These are phyloP conservation scores for Amyelois transitella DNA, from an alignment of 1,140 invertebrate species.

Conservation along the genomic window DNA sequence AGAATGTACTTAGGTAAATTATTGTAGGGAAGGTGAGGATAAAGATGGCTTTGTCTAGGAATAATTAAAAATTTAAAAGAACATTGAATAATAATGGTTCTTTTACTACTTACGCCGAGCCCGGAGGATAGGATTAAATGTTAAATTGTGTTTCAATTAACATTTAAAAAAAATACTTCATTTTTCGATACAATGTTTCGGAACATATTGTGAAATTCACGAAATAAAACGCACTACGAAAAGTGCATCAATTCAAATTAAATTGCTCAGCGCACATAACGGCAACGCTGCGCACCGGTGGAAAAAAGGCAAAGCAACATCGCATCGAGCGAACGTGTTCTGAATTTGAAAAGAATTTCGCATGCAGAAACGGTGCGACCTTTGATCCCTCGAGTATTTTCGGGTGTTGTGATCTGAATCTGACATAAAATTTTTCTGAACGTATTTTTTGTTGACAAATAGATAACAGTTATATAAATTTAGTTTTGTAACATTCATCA, in stretches of 20 bases:
- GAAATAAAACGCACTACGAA: conserved; percentile 11
- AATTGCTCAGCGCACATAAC: conserved; percentile 7
- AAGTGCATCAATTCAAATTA: conserved; percentile 22
- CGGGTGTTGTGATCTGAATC: not conserved
- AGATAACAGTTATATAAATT: too few species aligned
- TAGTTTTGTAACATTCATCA: too few species aligned
- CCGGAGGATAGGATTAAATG: too few species aligned
- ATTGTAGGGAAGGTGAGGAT: too few species aligned
- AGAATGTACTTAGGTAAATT: too few species aligned
- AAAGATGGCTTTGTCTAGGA: too few species aligned
- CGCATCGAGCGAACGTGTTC: not conserved
- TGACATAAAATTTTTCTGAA: not conserved
- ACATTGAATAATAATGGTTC: too few species aligned
- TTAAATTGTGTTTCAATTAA: too few species aligned
- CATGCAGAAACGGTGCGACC: not conserved
- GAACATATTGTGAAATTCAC: not conserved
- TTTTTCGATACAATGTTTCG: too few species aligned
- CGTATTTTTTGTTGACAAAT: not conserved
- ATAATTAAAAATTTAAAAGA: too few species aligned
- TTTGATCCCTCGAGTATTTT: not conserved
- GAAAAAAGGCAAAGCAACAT: not conserved
- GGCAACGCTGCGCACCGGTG: not conserved
- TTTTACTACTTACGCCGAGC: too few species aligned
- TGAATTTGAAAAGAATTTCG: not conserved
- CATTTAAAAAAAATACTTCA: too few species aligned